These are phyloP conservation scores for Notolabrus celidotus DNA, from an alignment of 2,797 vertebrate species.

Conservation along the genomic window DNA sequence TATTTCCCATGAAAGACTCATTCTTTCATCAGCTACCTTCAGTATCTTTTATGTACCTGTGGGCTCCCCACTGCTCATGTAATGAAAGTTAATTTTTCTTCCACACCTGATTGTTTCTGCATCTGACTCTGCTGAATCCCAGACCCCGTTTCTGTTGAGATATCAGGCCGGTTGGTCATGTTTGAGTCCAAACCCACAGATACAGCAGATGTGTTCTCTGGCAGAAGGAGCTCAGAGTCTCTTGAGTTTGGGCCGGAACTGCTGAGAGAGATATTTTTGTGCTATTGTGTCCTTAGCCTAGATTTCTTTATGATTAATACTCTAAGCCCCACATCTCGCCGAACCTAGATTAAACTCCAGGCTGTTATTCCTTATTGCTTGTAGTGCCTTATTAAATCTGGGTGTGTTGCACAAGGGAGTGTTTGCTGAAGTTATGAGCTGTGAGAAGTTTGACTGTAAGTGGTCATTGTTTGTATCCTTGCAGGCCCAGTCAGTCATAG, in stretches of 20 bases:
- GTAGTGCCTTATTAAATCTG: no score
- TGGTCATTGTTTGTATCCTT: no score
- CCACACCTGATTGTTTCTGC: constrained; percentile 30
- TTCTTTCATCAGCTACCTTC: constrained; percentile 10
- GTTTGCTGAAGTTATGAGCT: no score
- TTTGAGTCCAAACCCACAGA: constrained; percentile 58
- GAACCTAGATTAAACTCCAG: constrained; percentile 35
- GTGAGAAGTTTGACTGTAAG: no score
- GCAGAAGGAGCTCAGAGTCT: constrained; percentile 60
- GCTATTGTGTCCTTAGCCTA: constrained; percentile 62
- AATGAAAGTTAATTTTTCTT: constrained; percentile 32
- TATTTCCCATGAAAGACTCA: constrained; percentile 1
- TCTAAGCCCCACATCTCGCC: constrained; percentile 28
- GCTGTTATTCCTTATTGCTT: constrained; percentile 24
- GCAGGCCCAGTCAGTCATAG: no score
- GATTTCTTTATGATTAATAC: constrained; percentile 60
- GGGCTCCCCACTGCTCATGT: constrained; percentile 16
- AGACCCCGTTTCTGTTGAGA: constrained; percentile 37
- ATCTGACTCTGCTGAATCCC: constrained; percentile 62
- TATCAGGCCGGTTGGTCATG: constrained; percentile 51
- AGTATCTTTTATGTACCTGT: constrained; percentile 13
- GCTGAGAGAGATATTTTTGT: constrained; percentile 69
- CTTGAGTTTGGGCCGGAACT: constrained; percentile 60
- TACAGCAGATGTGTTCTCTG: constrained; percentile 74
- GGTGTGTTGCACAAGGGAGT: no score